A percentile compares a stretch with the other conserved stretches of the same genome.
Conservation (phyloP, 2,888 invertebrate species). For the Myopa testacea region DNA sequence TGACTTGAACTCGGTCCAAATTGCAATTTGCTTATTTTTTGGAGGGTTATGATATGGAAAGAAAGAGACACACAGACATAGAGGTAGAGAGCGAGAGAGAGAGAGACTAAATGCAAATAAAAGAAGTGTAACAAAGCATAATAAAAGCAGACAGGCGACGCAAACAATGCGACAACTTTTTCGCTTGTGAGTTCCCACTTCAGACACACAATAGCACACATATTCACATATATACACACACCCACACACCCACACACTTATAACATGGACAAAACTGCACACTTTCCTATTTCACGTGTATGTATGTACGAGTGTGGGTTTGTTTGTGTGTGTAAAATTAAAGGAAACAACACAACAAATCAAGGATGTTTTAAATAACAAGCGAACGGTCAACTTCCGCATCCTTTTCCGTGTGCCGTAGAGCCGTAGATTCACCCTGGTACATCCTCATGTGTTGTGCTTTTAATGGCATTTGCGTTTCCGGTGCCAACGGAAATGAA, state of each 20-base stretch:
- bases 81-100: not conserved
- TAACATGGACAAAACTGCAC: not conserved
- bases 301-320: not conserved
- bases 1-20: no score
- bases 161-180: slow-evolving; percentile 45
- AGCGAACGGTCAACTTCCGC: slow-evolving; percentile 58
- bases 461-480: slow-evolving; percentile 19
- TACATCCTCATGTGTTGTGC: not conserved
- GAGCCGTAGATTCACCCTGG: not conserved
- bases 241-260: slow-evolving; percentile 13
- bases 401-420: slow-evolving; percentile 35
- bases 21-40: no score
- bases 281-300: slow-evolving; percentile 14
- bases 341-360: slow-evolving; percentile 60
- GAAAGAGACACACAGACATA: not conserved
- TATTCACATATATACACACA: slow-evolving; percentile 33
- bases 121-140: not conserved
- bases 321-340: slow-evolving; percentile 40
- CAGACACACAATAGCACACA: slow-evolving; percentile 34
- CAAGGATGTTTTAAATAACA: slow-evolving; percentile 62
- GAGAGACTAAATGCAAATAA: not conserved
- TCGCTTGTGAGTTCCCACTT: slow-evolving; percentile 31
- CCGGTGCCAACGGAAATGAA: slow-evolving; percentile 36
- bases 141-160: slow-evolving; percentile 42
- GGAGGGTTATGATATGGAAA: not conserved